These are phyloP conservation scores for Augochlora pura DNA, from an alignment of 1,140 invertebrate species.

Conservation along the genomic window DNA sequence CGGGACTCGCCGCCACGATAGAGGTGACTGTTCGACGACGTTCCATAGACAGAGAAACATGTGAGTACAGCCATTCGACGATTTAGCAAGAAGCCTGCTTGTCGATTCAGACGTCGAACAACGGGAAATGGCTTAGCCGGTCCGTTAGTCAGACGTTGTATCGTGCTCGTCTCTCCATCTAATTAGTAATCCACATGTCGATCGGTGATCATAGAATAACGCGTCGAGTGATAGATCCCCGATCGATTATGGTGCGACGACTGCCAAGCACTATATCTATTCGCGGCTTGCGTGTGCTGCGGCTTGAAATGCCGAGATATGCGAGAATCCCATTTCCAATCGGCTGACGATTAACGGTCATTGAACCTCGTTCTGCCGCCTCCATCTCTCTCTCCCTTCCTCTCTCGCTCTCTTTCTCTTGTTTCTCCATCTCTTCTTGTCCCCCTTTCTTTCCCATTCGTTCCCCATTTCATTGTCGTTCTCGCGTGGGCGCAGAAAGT, in stretches of 20 bases:
- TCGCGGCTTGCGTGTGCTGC: constrained; percentile 7
- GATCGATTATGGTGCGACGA: constrained; percentile 14
- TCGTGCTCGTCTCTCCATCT: neutral
- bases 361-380: neutral
- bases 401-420: constrained; percentile 9
- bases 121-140: neutral
- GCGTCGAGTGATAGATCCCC: constrained; percentile 5
- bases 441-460: neutral
- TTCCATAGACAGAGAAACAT: neutral
- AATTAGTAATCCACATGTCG: neutral
- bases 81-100: neutral
- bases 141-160: neutral
- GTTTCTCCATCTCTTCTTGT: neutral
- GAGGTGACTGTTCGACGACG: neutral
- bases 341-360: constrained; percentile 48
- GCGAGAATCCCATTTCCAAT: constrained; percentile 41
- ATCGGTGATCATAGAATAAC: neutral
- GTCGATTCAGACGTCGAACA: neutral
- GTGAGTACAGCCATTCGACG: neutral
- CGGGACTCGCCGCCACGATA: neutral
- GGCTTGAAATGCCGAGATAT: constrained; percentile 28
- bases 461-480: neutral
- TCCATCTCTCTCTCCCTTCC: neutral
- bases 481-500: neutral
- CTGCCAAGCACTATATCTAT: constrained; percentile 3